Evolutionary conservation across 2,888 invertebrate genomes (phyloP).

Genomic region (Drosophila siamana): DNA sequence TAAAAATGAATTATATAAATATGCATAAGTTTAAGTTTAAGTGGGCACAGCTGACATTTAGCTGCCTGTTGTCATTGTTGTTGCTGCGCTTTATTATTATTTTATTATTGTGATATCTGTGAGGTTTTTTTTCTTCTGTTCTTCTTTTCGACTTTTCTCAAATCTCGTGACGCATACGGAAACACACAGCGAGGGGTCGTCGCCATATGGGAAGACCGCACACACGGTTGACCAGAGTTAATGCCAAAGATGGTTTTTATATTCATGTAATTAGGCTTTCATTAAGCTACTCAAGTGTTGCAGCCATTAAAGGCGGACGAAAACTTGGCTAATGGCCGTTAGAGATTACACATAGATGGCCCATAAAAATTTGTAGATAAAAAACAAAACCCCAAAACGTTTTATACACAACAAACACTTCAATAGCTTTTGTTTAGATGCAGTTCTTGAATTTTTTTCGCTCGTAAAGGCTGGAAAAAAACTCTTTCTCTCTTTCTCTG

Average conservation of each 20-base stretch:
- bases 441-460: conserved; percentile 4
- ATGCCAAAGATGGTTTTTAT: conserved; percentile 56
- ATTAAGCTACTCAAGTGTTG: conserved; percentile 55
- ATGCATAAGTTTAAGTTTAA: conserved; percentile 77
- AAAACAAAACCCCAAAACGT: neutral
- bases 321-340: conserved; percentile 5
- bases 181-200: conserved; percentile 43
- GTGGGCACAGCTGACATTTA: conserved; percentile 75
- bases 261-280: conserved; percentile 63
- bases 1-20: conserved; percentile 78
- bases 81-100: conserved; percentile 2
- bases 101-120: conserved; percentile 17
- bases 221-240: conserved; percentile 20
- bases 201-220: conserved; percentile 36
- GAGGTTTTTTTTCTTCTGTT: neutral
- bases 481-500: no score
- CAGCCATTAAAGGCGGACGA: conserved; percentile 13
- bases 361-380: conserved; percentile 9
- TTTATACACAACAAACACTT: no score
- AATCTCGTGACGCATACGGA: conserved; percentile 37
- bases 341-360: conserved; percentile 15
- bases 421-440: neutral
- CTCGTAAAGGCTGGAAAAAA: no score
- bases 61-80: conserved; percentile 28
- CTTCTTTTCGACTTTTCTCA: conserved; percentile 14